Base-by-base conservation (phyloP, 2,888 invertebrate genomes). In the Eupithecia insigniata region DNA sequence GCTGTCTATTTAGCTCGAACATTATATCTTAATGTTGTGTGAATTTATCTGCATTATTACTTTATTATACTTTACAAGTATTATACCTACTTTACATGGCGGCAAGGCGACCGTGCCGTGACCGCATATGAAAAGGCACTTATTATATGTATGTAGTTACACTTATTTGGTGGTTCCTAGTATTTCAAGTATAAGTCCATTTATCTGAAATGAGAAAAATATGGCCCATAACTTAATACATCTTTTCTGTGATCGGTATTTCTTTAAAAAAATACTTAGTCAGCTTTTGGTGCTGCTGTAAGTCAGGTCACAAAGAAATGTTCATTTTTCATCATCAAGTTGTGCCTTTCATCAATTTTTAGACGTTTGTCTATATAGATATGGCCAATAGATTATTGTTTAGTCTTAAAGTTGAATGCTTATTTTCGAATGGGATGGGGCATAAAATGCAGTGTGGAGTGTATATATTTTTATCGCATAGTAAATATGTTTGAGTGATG, bases 401-500 rank as follows among this genome's bases (percentile, higher is more conserved):
- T 22, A 51, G 51, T 34, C 34, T n/a, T n/a, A 65, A 28, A 26
- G 28, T 60, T 34, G 30, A 36, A 67, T 55, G 66, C 36, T 62
- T 62, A 22, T 51, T 3, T n/a, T n/a, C 18, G 18, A 43, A 43
- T 22, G 28, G 36, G 16, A 16, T 67, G 7, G 58, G 65, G 64
- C 69, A 39, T 69, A 8, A 55, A 55, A 65, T 69, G 69, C 64
- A 64, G 14, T n/a, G 55, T 51, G 4, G 5, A 67, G 26, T 60
- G 12, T 28, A n/a, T 60, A 88, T 91, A 89, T 90, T 84, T 12
- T 34, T 6, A 83, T 83, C 28, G 8, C 58, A 16, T 58, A 4
- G 0, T 51, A 51, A 60, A 28, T 8, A 60, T 26, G 14, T 55
- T 55, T 26, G 5, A 55, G 26, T 12, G 26, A 55, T 22, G 7